phyloP scores from a whole-genome alignment of 2,888 invertebrate genomes.

The Augiades crinisus region DNA sequence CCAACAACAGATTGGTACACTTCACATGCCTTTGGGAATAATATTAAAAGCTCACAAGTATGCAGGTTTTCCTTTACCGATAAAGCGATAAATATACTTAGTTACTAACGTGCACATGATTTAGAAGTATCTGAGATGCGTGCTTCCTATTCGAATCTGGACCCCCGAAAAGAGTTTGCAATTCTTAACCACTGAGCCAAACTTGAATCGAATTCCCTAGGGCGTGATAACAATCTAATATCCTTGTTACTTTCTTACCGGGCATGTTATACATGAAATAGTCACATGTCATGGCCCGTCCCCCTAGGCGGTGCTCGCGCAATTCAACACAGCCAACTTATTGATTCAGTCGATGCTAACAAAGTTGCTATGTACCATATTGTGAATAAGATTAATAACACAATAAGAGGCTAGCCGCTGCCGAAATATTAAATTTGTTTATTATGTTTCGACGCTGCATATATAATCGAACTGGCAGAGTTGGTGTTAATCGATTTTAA shows the following conservation, averaged over 20 bases:
- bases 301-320: slow-evolving; percentile 50
- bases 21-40: too few species aligned
- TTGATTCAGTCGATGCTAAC: slow-evolving; percentile 5
- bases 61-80: too few species aligned
- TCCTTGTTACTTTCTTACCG: slow-evolving; percentile 71
- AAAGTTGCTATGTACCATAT: slow-evolving; percentile 8
- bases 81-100: too few species aligned
- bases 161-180: too few species aligned
- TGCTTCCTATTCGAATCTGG: too few species aligned
- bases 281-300: slow-evolving; percentile 69
- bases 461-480: not conserved
- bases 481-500: not conserved
- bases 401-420: slow-evolving; percentile 23
- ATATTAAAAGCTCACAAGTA: too few species aligned
- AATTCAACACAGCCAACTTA: slow-evolving; percentile 9
- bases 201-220: slow-evolving; percentile 57
- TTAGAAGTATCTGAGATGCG: too few species aligned
- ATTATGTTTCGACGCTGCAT: slow-evolving; percentile 2
- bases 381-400: slow-evolving; percentile 23
- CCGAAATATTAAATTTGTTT: slow-evolving; percentile 28
- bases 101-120: too few species aligned
- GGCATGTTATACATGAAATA: slow-evolving; percentile 67
- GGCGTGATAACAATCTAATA: slow-evolving; percentile 67
- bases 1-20: too few species aligned
- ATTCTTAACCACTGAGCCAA: slow-evolving; percentile 25